phyloP scores from a whole-genome alignment of 2,797 vertebrate genomes.

The Eidolon dupreanum region DNA sequence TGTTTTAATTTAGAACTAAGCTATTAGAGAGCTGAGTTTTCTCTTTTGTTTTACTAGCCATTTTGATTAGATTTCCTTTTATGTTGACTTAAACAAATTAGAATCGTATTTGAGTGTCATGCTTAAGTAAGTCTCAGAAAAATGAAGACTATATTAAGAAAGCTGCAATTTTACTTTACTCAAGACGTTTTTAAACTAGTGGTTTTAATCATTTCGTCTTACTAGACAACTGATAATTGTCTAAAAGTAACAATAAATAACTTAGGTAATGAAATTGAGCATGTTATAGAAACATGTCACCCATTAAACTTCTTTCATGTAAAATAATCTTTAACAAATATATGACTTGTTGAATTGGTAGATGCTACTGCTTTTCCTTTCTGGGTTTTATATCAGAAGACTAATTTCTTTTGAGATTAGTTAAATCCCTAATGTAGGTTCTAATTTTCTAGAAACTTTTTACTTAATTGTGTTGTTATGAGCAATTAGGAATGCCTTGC shows the following conservation, averaged over 20 bases:
- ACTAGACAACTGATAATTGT: not conserved
- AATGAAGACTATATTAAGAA: conserved; percentile 40
- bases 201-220: conserved; percentile 13
- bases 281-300: not conserved
- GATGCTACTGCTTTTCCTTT: not conserved
- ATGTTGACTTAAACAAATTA: conserved; percentile 42
- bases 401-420: conserved; percentile 15
- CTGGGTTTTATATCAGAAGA: not conserved
- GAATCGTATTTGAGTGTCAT: conserved; percentile 11
- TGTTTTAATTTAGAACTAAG: conserved; percentile 60
- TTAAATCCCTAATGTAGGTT: not conserved
- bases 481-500: conserved; percentile 6
- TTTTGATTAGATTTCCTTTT: conserved; percentile 58
- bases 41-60: conserved; percentile 35
- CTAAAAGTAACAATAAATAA: not conserved
- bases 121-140: conserved; percentile 28
- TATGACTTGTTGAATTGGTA: not conserved
- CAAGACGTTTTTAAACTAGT: not conserved
- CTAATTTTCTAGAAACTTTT: conserved; percentile 3
- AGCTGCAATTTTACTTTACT: conserved; percentile 46
- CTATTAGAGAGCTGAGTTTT: conserved; percentile 15
- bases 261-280: conserved; percentile 12
- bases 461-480: not conserved
- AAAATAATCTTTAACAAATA: not conserved
- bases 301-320: not conserved